Percentiles rank a stretch among this genome's conserved stretches.
Evolutionary conservation across 2,888 invertebrate species (phyloP).

Genomic region (Patella caerulea): DNA sequence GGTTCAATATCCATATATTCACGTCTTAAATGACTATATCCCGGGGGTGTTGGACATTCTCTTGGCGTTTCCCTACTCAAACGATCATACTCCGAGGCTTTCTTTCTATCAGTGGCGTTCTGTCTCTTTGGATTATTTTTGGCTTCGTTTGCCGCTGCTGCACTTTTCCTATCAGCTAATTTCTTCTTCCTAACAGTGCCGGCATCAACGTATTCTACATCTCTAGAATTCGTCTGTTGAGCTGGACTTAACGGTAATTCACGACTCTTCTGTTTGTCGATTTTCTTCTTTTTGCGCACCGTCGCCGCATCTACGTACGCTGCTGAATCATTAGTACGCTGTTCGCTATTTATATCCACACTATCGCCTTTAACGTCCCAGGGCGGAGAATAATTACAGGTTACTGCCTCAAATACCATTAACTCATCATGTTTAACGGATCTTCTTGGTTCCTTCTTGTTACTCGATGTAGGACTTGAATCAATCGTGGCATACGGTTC

Average conservation of each 20-base stretch:
- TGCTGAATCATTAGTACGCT: neutral
- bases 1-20: neutral
- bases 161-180: constrained; percentile 11
- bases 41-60: neutral
- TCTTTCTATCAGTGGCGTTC: neutral
- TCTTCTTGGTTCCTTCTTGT: neutral
- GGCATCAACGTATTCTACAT: constrained; percentile 16
- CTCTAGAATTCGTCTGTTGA: neutral
- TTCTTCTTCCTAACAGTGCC: constrained; percentile 20
- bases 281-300: neutral
- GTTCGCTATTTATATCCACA: neutral
- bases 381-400: neutral
- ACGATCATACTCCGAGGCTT: neutral
- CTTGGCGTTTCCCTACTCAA: neutral
- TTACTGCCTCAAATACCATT: neutral
- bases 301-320: neutral
- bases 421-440: neutral
- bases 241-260: neutral
- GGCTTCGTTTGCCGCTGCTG: neutral
- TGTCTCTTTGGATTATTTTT: neutral
- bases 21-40: neutral
- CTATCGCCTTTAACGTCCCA: neutral
- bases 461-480: neutral
- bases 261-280: neutral
- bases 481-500: neutral